Evolutionary conservation across 2,797 vertebrate species (phyloP).

Genomic region (Garrulus glandarius): DNA sequence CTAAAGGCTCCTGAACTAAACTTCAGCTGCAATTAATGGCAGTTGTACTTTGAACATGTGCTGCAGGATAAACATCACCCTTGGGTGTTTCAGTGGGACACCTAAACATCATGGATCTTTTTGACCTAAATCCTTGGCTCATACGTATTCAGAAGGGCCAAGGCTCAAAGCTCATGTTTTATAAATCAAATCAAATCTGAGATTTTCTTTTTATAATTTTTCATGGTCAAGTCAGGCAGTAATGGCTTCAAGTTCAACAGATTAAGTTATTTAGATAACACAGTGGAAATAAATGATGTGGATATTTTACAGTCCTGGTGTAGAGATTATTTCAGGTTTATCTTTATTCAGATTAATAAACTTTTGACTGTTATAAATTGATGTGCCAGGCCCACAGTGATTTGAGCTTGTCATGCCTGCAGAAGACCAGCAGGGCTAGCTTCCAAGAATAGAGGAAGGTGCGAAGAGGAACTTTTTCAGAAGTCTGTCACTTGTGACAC

Average conservation of each 20-base stretch:
- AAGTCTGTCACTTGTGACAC: background rate
- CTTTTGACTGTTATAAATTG: background rate
- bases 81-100: background rate
- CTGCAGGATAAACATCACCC: background rate
- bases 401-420: background rate
- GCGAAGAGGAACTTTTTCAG: background rate
- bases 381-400: background rate
- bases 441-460: background rate
- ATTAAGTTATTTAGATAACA: background rate
- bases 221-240: background rate
- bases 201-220: background rate
- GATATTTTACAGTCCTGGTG: background rate
- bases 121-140: background rate
- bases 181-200: background rate
- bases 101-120: background rate
- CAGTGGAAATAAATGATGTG: background rate
- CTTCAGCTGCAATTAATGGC: background rate
- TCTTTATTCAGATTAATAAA: background rate
- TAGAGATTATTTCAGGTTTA: background rate
- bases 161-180: background rate
- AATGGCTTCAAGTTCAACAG: background rate
- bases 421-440: background rate
- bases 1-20: background rate
- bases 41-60: background rate
- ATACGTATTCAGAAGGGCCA: background rate